Conservation (phyloP, 2,888 invertebrate genomes). For the Agriopis aurantiaria region DNA sequence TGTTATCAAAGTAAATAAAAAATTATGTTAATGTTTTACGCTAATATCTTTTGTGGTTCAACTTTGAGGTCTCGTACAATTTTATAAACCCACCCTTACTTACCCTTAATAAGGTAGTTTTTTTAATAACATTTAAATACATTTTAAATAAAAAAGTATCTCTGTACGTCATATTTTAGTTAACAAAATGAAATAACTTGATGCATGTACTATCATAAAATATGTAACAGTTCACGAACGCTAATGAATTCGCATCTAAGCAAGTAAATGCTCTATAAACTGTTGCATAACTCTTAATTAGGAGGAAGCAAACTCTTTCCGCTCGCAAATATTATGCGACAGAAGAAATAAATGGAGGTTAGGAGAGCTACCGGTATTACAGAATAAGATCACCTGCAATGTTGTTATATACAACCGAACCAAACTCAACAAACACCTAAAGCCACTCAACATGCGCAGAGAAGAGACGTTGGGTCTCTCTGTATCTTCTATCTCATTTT, state of each 20-base stretch:
- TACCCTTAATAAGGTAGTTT: too few relatives aligned
- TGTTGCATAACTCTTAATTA: slow-evolving; percentile 64
- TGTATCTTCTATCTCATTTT: too few relatives aligned
- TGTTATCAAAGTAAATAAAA: too few relatives aligned
- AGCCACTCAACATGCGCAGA: too few relatives aligned
- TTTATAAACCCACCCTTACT: too few relatives aligned
- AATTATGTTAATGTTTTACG: too few relatives aligned
- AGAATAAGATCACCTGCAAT: slow-evolving; percentile 4
- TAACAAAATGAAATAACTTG: slow-evolving; percentile 36
- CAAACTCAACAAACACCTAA: too few relatives aligned
- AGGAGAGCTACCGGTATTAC: slow-evolving; percentile 13
- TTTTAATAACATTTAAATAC: too few relatives aligned
- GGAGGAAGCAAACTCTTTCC: slow-evolving; percentile 67
- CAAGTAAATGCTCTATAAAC: slow-evolving; percentile 53
- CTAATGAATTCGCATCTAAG: slow-evolving; percentile 47
- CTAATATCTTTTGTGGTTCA: too few relatives aligned
- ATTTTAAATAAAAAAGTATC: too few relatives aligned
- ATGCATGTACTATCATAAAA: background rate
- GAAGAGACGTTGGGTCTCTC: too few relatives aligned
- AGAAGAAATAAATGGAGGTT: slow-evolving; percentile 18
- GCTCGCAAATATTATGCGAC: slow-evolving; percentile 50
- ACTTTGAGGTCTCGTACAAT: too few relatives aligned
- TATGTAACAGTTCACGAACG: slow-evolving; percentile 39
- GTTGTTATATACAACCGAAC: background rate
- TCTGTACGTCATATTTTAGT: background rate